Base-by-base conservation (phyloP, 2,888 invertebrate species). In the Rhaphigaster nebulosa region DNA sequence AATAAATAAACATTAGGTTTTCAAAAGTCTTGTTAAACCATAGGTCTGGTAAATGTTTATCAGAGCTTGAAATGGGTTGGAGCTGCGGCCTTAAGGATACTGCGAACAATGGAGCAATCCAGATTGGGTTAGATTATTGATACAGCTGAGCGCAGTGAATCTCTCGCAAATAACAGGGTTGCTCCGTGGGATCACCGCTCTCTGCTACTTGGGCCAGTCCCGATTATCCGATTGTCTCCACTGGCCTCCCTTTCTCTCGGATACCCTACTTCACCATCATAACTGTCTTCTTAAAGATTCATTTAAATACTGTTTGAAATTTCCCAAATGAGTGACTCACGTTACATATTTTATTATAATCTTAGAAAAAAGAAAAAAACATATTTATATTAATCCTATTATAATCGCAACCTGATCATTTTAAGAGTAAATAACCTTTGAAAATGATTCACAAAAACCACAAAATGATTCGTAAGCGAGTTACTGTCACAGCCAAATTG, bases 111-210 rank as follows among this genome's bases (percentile, higher is more conserved):
- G 76, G 34, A 76, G 76, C 41, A 38, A 38, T 38, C 76, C 76
- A 41, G 76, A 38, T 8, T 0, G 41, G 76, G 34, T 26, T n/a
- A 60, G 38, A 76, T 76, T 76, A 38, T 38, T 76, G 76, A 76
- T 76, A 76, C 76, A 38, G 76, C 38, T 38, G 76, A 34, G 76
- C 34, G 76, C 41, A 38, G 76, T 76, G 60, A 60, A 60, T 60
- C 60, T 60, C 60, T 13, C 0, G 76, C 41, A 76, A 76, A 76
- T 76, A 38, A 76, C 76, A 76, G 76, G n/a, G 76, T 20, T 76
- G 41, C 4, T 76, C 38, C 41, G 20, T 76, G n/a, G 76, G 70
- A 70, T 70, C 70, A 29, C 70, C 3, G 70, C 13, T n/a, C 20
- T 3, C 70, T 70, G 18, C 34, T n/a, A 34, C 70, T 70, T 70